These are phyloP conservation scores for Amphilophus citrinellus DNA, from an alignment of 2,113 vertebrate genomes.

Conservation along the genomic window DNA sequence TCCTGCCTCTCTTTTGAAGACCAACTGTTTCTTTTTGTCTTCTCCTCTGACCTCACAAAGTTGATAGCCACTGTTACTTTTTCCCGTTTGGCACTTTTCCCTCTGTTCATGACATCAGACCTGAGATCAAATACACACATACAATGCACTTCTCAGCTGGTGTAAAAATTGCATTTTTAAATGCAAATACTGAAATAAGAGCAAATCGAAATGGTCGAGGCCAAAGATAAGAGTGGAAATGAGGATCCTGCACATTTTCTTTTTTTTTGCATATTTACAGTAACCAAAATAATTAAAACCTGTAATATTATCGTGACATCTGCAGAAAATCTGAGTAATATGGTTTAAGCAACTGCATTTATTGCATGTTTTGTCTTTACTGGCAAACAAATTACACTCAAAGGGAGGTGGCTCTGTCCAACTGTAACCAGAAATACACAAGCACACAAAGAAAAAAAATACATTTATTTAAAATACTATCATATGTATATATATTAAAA, in stretches of 20 bases:
- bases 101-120: too few relatives aligned
- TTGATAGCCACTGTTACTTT: background rate
- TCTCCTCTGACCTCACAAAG: background rate
- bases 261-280: background rate
- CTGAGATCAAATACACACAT: background rate
- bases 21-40: background rate
- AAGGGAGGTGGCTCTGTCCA: too few relatives aligned
- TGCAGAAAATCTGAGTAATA: too few relatives aligned
- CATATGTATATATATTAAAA: too few relatives aligned
- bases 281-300: background rate
- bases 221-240: too few relatives aligned
- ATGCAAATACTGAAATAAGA: background rate
- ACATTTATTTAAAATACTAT: background rate
- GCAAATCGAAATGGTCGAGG: too few relatives aligned
- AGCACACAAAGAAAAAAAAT: background rate
- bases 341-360: too few relatives aligned
- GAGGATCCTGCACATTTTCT: too few relatives aligned
- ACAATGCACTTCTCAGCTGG: background rate
- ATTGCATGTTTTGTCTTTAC: background rate
- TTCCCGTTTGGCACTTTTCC: too few relatives aligned
- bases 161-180: background rate
- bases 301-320: too few relatives aligned
- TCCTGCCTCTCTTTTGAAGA: background rate
- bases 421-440: background rate
- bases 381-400: too few relatives aligned